phyloP scores from a whole-genome alignment of 2,797 vertebrate genomes.

The Parauchenoglanis ngamensis region DNA sequence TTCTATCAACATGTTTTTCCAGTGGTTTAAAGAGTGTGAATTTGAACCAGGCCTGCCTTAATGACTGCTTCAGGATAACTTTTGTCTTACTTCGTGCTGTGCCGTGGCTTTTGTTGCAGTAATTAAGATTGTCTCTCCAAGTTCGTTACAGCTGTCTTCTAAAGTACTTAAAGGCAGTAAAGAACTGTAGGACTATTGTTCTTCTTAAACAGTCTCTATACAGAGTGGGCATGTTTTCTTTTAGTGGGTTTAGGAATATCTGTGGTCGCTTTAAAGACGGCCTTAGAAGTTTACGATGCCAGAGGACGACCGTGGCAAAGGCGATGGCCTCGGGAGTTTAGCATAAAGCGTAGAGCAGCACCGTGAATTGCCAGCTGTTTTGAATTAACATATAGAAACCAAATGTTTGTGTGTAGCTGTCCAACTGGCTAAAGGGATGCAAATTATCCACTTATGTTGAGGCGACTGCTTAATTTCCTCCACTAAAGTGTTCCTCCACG shows the following conservation, averaged over 20 bases:
- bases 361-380: constrained; percentile 29
- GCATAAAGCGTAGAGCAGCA: neutral
- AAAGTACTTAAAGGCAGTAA: constrained; percentile 34
- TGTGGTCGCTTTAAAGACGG: constrained; percentile 43
- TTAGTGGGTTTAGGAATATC: constrained; percentile 47
- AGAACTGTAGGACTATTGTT: constrained; percentile 45
- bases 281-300: constrained; percentile 33
- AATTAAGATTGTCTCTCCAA: constrained; percentile 22
- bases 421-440: constrained; percentile 8
- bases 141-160: constrained; percentile 29
- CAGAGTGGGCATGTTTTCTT: constrained; percentile 23
- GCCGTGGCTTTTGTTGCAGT: constrained; percentile 32
- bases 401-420: constrained; percentile 18
- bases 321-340: neutral
- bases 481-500: neutral
- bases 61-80: constrained; percentile 18
- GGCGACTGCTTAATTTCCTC: constrained; percentile 20
- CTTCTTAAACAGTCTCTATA: constrained; percentile 8
- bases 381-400: constrained; percentile 39
- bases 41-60: constrained; percentile 12
- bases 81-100: constrained; percentile 22
- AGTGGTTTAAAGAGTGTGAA: constrained; percentile 32
- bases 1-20: constrained; percentile 36
- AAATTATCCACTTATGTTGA: constrained; percentile 32
- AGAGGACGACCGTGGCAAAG: constrained; percentile 29